Evolutionary conservation across 2,797 vertebrate genomes (phyloP).

Genomic region (Pyrocephalus nanus): DNA sequence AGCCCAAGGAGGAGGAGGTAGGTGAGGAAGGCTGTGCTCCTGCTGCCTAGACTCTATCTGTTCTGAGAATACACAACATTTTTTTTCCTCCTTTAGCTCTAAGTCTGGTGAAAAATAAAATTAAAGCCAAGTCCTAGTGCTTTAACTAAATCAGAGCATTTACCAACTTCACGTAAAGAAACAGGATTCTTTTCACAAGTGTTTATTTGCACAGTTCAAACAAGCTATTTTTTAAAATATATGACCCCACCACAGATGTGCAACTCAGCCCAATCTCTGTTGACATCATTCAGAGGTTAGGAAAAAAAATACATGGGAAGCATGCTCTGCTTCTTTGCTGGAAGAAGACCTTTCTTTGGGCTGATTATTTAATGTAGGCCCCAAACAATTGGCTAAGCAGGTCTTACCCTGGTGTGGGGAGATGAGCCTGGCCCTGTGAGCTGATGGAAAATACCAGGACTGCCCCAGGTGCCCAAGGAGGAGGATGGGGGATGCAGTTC

Average conservation of each 20-base stretch:
- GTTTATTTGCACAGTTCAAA: constrained; percentile 31
- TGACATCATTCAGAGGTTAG: neutral
- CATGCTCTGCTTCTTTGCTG: neutral
- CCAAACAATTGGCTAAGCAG: neutral
- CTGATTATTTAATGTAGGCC: neutral
- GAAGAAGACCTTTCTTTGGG: neutral
- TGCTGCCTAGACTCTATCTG: neutral
- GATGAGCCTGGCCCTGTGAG: neutral
- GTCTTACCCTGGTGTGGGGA: neutral
- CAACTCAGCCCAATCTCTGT: neutral
- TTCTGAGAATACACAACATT: neutral
- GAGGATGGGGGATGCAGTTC: neutral
- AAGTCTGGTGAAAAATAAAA: constrained; percentile 22
- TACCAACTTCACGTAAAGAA: constrained; percentile 13
- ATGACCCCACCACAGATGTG: neutral
- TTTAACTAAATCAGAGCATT: neutral
- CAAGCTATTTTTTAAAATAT: neutral
- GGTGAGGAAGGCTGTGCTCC: neutral
- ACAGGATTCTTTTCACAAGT: constrained; percentile 1
- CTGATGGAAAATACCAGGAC: neutral
- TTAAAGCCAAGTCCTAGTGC: neutral
- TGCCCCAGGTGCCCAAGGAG: neutral
- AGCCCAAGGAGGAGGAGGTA: neutral
- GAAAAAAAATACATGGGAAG: neutral
- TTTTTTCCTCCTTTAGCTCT: neutral